Evolutionary conservation across 2,113 vertebrate genomes (phyloP).

Genomic region (Oreochromis tanganicae): DNA sequence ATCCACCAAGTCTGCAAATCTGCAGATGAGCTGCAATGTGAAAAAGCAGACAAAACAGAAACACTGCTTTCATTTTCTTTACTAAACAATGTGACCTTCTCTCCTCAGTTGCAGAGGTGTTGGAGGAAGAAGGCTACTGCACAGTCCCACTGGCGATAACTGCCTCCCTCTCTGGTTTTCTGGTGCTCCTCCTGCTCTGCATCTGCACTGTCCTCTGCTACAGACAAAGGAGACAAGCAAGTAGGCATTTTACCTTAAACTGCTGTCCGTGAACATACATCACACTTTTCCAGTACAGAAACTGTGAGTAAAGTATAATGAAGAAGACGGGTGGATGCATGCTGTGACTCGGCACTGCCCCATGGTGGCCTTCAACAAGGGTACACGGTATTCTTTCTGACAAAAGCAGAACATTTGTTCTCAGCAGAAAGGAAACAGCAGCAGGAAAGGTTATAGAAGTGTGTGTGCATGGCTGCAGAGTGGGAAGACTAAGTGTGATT

Average conservation of each 20-base stretch:
- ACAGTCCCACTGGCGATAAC: constrained; percentile 27
- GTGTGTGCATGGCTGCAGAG: neutral
- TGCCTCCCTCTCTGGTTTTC: constrained; percentile 26
- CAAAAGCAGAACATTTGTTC: constrained; percentile 45
- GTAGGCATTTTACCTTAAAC: constrained; percentile 54
- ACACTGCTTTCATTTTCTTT: neutral
- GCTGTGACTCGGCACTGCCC: constrained; percentile 33
- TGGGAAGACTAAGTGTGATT: neutral
- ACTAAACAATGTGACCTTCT: constrained; percentile 10
- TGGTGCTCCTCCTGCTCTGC: constrained; percentile 56
- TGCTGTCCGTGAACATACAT: neutral
- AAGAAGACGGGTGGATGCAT: constrained; percentile 39
- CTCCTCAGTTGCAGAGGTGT: constrained; percentile 55
- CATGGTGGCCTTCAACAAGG: constrained; percentile 48
- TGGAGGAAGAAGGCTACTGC: constrained; percentile 25
- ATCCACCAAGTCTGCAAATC: neutral
- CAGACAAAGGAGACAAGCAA: constrained; percentile 46
- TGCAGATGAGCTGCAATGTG: constrained; percentile 1
- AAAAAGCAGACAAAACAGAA: neutral
- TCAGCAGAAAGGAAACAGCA: constrained; percentile 43
- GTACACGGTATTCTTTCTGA: constrained; percentile 43
- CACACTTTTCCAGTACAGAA: neutral
- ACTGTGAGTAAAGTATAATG: constrained; percentile 60
- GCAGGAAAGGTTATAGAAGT: neutral
- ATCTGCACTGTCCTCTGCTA: constrained; percentile 50